A percentile compares a stretch with the other conserved stretches of the same genome.
These are phyloP conservation scores for Sylvia atricapilla DNA, from an alignment of 2,113 vertebrate genomes.

Conservation along the genomic window DNA sequence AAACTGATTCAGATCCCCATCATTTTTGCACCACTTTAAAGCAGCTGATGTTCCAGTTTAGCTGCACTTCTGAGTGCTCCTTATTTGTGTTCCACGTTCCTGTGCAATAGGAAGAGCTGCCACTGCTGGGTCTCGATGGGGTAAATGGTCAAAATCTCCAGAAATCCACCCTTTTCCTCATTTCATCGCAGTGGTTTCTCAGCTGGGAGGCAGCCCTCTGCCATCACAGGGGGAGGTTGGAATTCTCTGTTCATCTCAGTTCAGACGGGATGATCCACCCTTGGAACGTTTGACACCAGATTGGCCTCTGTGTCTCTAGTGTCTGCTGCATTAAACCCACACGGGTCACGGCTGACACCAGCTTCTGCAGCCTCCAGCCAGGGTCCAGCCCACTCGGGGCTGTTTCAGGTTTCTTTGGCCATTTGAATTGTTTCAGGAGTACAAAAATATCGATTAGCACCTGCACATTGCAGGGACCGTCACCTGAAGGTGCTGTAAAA, in stretches of 20 bases:
- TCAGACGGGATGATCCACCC: background rate
- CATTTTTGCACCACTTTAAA: background rate
- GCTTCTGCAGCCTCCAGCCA: background rate
- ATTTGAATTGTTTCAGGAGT: background rate
- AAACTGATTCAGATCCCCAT: background rate
- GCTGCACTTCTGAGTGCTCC: background rate
- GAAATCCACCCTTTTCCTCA: background rate
- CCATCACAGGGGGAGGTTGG: background rate
- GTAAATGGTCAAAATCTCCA: background rate
- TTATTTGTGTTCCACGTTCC: background rate
- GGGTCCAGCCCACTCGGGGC: background rate
- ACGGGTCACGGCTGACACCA: background rate
- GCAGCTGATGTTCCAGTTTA: background rate
- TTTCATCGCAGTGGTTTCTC: background rate
- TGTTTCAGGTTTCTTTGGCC: background rate
- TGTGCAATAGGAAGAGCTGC: background rate
- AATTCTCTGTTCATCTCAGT: slow-evolving; percentile 2
- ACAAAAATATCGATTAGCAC: background rate
- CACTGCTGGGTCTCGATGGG: background rate
- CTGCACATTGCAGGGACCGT: background rate
- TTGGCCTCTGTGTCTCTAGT: background rate
- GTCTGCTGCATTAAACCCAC: background rate
- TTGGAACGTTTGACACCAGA: background rate
- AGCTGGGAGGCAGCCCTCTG: background rate
- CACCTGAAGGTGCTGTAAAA: background rate